phyloP scores from a whole-genome alignment of 2,113 vertebrate genomes.

The Campylomormyrus numenius region DNA sequence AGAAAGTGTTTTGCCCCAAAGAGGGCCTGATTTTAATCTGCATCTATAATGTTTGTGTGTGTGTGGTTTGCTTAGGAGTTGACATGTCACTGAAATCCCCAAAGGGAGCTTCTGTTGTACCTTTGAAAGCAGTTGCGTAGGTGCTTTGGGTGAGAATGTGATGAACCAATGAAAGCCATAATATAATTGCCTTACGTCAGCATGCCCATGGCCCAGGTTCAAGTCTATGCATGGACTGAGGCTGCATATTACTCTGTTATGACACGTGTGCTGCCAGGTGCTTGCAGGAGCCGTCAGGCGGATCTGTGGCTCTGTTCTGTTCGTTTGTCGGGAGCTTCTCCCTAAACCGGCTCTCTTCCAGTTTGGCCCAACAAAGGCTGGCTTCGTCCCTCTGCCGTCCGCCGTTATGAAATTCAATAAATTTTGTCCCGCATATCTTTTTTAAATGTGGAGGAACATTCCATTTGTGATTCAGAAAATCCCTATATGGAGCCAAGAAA shows the following conservation, averaged over 20 bases:
- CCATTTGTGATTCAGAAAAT: slow-evolving; percentile 61
- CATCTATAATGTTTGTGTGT: background rate
- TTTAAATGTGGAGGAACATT: slow-evolving; percentile 40
- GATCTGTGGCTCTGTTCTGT: background rate
- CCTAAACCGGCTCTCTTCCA: slow-evolving; percentile 11
- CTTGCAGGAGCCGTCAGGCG: background rate
- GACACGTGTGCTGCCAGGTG: background rate
- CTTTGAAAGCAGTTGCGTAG: background rate
- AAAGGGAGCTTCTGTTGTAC: background rate
- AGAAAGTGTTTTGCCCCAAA: background rate
- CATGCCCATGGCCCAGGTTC: background rate
- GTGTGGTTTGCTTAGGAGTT: background rate
- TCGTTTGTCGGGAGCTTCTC: slow-evolving; percentile 18
- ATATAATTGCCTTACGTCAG: background rate
- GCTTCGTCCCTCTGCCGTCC: background rate
- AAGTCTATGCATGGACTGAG: background rate
- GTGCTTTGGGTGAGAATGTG: slow-evolving; percentile 2
- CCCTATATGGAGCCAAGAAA: slow-evolving; percentile 53
- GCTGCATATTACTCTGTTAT: background rate
- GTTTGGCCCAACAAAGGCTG: background rate
- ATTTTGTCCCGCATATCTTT: slow-evolving; percentile 46
- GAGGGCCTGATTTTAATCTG: background rate
- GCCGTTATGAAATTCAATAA: slow-evolving; percentile 37
- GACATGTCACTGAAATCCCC: background rate
- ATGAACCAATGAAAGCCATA: background rate